phyloP scores from a whole-genome alignment of 1,140 invertebrate species.

The Trichonephila inaurata region DNA sequence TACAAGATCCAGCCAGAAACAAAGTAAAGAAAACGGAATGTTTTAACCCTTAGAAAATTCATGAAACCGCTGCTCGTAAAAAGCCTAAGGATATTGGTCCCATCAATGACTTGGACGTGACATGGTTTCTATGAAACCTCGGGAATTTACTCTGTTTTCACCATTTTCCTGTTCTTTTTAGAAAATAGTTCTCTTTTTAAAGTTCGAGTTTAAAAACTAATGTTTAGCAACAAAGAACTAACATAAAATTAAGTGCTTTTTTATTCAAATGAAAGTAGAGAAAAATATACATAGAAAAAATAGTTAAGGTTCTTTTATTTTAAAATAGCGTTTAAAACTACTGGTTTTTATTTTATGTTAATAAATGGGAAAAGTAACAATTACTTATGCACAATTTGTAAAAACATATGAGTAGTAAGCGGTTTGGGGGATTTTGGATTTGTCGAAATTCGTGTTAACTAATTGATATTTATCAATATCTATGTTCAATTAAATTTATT shows the following conservation, averaged over 20 bases:
- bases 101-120: constrained; percentile 65
- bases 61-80: constrained; percentile 59
- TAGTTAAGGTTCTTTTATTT: not conserved
- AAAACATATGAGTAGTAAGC: too few relatives aligned
- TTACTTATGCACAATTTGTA: too few relatives aligned
- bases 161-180: not conserved
- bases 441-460: too few relatives aligned
- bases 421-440: too few relatives aligned
- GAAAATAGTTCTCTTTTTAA: not conserved
- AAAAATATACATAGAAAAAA: not conserved
- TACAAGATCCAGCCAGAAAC: not conserved
- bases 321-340: not conserved
- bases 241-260: not conserved
- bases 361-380: too few relatives aligned
- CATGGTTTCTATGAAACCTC: not conserved
- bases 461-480: too few relatives aligned
- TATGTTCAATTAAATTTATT: too few relatives aligned
- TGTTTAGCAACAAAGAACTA: not conserved
- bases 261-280: not conserved
- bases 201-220: not conserved
- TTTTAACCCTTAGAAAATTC: constrained; percentile 51
- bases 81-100: constrained; percentile 53
- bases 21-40: not conserved
- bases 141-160: not conserved
- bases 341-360: too few relatives aligned